These are phyloP conservation scores for Paracyclopina nana DNA, from an alignment of 1,140 invertebrate genomes.

Conservation along the genomic window DNA sequence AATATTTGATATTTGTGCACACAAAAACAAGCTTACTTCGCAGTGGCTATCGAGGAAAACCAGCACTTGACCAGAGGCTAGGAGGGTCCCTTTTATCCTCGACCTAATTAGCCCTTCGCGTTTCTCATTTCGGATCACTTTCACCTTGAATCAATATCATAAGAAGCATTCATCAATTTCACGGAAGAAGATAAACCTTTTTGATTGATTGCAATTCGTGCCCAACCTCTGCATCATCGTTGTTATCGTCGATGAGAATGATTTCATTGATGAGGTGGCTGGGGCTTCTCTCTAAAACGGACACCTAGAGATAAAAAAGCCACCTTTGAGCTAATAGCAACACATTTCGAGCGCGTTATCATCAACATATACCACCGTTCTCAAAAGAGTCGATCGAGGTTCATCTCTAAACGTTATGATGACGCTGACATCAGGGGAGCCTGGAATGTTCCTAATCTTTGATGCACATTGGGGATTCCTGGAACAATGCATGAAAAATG, in stretches of 20 bases:
- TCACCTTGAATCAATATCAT: too few relatives aligned
- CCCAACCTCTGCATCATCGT: not conserved
- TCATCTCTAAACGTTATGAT: not conserved
- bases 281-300: not conserved
- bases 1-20: too few relatives aligned
- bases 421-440: not conserved
- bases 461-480: not conserved
- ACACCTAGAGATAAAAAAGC: not conserved
- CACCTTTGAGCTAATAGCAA: not conserved
- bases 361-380: not conserved
- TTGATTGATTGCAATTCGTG: not conserved
- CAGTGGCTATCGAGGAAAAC: slow-evolving; percentile 80
- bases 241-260: slow-evolving; percentile 1
- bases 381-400: not conserved
- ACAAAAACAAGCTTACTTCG: slow-evolving; percentile 1
- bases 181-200: not conserved
- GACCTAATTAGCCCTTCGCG: slow-evolving; percentile 67
- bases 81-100: slow-evolving; percentile 53
- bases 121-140: slow-evolving; percentile 42
- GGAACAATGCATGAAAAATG: too few relatives aligned
- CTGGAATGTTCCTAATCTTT: not conserved
- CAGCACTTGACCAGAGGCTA: slow-evolving; percentile 54
- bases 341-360: not conserved
- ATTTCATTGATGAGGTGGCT: not conserved
- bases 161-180: too few relatives aligned